Base-by-base conservation (phyloP, 2,113 vertebrate genomes). In the Campylomormyrus numenius region DNA sequence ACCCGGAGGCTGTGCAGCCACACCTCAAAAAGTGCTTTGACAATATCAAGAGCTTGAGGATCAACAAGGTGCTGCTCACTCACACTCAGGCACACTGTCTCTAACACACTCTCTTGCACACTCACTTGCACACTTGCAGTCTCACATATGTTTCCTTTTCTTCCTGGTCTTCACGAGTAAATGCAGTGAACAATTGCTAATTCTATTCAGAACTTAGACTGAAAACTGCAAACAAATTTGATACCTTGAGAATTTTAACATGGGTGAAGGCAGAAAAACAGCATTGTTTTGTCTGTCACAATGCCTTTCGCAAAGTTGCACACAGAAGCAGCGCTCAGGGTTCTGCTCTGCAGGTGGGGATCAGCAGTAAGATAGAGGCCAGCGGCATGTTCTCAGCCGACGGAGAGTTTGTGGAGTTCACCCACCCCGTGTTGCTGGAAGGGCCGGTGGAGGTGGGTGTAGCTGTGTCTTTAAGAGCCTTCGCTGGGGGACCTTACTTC, bases 1-100 rank as follows among this genome's bases (percentile, higher is more conserved):
- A 97, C 91, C 97, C 97, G 0, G 94, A 96, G 1, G 96, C 97
- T 1, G 96, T 98, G 91, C 97, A 97, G 90, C 96, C 97, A 0
- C 97, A 98, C 93, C 94, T 98, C 90, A 97, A 97, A 92, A 98
- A 98, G 90, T 98, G 97, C 93, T 98, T 98, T 0, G 96, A 97
- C 93, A 98, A 97, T 93, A 97, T 98, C 90, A 97, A 96, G 91
- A 94, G 94, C 62, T 93, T 98, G 83, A 92, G 88, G 15, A 96
- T 97, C 58, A 95, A 95, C 89, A 97, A 97, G 97, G 97, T 95
- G 21, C 19, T 13, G 2, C 46, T 48, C 1, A 3, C 87, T 17
- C 56, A 19, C 35, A 48, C 9, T 31, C 19, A 48, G 24, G 17
- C 24, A n/a, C 89, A 62, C 3, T 74, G 2, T 70, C 85, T 85